A percentile compares a stretch with the other conserved stretches of the same genome.
These are phyloP conservation scores for Halyomorpha halys DNA, from an alignment of 1,140 invertebrate species.

Conservation along the genomic window DNA sequence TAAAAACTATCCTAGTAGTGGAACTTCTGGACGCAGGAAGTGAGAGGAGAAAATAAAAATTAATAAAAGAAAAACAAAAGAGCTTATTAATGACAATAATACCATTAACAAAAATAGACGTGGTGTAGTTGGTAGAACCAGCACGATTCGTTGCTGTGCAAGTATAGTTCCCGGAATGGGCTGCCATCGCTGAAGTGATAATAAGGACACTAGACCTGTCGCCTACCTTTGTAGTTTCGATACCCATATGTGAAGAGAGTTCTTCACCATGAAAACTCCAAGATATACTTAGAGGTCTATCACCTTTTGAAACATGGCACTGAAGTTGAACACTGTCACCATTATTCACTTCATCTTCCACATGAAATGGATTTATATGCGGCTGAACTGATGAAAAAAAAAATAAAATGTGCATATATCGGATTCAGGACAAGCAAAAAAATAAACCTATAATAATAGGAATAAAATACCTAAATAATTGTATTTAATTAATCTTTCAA, in stretches of 20 bases:
- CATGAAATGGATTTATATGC: constrained; percentile 47
- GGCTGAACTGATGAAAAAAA: constrained; percentile 44
- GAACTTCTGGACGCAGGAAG: too few species aligned
- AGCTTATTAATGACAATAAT: not conserved
- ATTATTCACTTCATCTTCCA: constrained; percentile 35
- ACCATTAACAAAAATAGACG: constrained; percentile 64
- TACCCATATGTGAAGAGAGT: constrained; percentile 33
- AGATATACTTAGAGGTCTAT: constrained; percentile 47
- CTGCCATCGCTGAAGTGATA: constrained; percentile 40
- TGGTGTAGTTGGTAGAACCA: constrained; percentile 41
- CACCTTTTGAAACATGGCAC: constrained; percentile 51
- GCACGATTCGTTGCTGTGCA: constrained; percentile 32
- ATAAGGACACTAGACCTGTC: constrained; percentile 41
- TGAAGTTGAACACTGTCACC: constrained; percentile 35
- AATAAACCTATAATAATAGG: too few species aligned
- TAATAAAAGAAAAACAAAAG: too few species aligned
- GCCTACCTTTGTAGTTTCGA: constrained; percentile 28
- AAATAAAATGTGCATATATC: too few species aligned
- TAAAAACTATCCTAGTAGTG: too few species aligned
- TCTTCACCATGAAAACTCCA: constrained; percentile 47
- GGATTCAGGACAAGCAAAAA: too few species aligned
- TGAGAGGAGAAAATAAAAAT: too few species aligned
- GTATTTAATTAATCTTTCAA: too few species aligned
- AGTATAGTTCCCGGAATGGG: constrained; percentile 33
- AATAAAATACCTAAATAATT: too few species aligned